Conservation (phyloP, 2,888 invertebrate genomes). For the Platypus cylindrus region DNA sequence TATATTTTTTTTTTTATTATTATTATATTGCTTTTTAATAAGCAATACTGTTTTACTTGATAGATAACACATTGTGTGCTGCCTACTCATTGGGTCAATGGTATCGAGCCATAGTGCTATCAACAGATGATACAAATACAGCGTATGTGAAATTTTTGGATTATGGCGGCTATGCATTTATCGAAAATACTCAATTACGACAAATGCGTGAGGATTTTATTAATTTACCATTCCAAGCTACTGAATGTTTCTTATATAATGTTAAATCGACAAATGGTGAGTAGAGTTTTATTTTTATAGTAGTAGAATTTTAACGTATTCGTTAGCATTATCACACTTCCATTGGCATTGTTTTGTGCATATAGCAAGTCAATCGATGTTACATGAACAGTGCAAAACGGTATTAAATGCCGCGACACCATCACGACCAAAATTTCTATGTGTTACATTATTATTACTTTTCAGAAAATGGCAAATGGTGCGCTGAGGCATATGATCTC, state of each 20-base stretch:
- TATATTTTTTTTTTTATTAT: not conserved
- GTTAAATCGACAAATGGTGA: conserved; percentile 62
- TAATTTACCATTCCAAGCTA: conserved; percentile 91
- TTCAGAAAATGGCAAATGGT: conserved; percentile 47
- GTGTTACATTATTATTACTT: conserved; percentile 6
- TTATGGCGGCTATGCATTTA: conserved; percentile 82
- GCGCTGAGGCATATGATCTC: conserved; percentile 61
- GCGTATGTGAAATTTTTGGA: conserved; percentile 84
- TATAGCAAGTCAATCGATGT: too few species aligned
- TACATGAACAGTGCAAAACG: too few species aligned
- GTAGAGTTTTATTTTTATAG: conserved; percentile 14
- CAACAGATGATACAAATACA: conserved; percentile 50
- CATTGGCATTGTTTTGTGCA: too few species aligned
- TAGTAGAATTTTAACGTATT: conserved; percentile 1
- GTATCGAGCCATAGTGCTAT: conserved; percentile 72
- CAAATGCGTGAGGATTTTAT: conserved; percentile 92
- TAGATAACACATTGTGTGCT: conserved; percentile 80
- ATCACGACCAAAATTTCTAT: not conserved
- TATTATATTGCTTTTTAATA: conserved; percentile 1
- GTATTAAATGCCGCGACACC: too few species aligned
- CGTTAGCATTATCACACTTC: not conserved
- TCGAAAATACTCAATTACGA: conserved; percentile 64
- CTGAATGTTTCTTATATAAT: conserved; percentile 88
- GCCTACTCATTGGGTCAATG: conserved; percentile 74
- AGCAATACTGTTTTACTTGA: not conserved